phyloP scores from a whole-genome alignment of 2,113 vertebrate genomes.

The Tychaedon coryphoeus region DNA sequence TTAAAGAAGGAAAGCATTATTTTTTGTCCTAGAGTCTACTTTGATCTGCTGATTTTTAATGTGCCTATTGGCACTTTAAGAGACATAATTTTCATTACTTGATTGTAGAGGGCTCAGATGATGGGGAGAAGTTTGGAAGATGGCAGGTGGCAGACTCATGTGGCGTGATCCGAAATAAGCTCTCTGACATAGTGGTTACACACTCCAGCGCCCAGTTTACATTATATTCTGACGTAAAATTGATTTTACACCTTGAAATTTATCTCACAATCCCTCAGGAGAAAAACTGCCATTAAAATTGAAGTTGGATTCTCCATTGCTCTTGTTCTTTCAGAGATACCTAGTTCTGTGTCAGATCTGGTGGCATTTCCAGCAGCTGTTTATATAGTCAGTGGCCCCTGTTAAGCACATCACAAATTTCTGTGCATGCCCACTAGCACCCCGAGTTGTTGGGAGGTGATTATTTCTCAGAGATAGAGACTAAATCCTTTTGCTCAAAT shows the following conservation, averaged over 20 bases:
- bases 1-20: conserved; percentile 1
- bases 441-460: not conserved
- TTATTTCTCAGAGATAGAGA: not conserved
- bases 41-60: conserved; percentile 17
- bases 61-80: not conserved
- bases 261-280: not conserved
- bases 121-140: not conserved
- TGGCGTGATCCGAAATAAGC: not conserved
- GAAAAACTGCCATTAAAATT: not conserved
- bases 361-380: not conserved
- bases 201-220: not conserved
- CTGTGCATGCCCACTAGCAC: not conserved
- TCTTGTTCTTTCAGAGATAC: not conserved
- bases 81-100: not conserved
- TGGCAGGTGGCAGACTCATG: not conserved
- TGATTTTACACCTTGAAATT: not conserved
- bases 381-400: not conserved
- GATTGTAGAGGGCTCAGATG: not conserved
- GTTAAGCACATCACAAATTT: not conserved
- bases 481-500: not conserved
- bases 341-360: not conserved
- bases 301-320: not conserved
- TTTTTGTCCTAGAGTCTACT: conserved; percentile 18
- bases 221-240: not conserved
- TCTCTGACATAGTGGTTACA: not conserved